phyloP scores from a whole-genome alignment of 2,797 vertebrate genomes.

The Acanthornis magna region DNA sequence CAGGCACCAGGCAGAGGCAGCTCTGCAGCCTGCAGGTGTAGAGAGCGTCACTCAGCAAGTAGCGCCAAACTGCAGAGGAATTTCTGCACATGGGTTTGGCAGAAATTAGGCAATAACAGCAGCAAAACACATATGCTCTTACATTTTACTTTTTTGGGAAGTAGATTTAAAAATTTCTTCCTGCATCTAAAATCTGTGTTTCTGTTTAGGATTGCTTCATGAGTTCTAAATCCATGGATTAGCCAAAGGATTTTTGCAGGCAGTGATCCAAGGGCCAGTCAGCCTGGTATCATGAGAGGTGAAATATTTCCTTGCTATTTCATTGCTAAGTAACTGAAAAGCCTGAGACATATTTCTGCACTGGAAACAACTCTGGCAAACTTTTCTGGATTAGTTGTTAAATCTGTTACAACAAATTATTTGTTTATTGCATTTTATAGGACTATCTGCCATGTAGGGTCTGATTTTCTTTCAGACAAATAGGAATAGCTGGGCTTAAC shows the following conservation, averaged over 20 bases:
- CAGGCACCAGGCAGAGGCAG: background rate
- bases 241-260: background rate
- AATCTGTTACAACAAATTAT: background rate
- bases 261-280: background rate
- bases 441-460: background rate
- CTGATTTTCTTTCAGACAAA: background rate
- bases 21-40: rapidly evolving
- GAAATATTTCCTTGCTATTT: background rate
- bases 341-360: background rate
- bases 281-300: background rate
- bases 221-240: background rate
- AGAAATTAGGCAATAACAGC: background rate
- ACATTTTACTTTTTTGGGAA: background rate
- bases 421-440: background rate
- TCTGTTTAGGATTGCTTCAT: background rate
- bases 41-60: background rate
- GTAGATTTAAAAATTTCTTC: background rate
- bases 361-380: background rate
- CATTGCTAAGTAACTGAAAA: background rate
- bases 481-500: background rate
- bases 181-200: background rate
- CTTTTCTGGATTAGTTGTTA: background rate
- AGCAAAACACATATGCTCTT: background rate
- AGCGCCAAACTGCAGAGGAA: background rate
- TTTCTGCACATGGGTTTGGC: background rate